These are phyloP conservation scores for Nomada goodeniana DNA, from an alignment of 2,888 invertebrate genomes.

Conservation along the genomic window DNA sequence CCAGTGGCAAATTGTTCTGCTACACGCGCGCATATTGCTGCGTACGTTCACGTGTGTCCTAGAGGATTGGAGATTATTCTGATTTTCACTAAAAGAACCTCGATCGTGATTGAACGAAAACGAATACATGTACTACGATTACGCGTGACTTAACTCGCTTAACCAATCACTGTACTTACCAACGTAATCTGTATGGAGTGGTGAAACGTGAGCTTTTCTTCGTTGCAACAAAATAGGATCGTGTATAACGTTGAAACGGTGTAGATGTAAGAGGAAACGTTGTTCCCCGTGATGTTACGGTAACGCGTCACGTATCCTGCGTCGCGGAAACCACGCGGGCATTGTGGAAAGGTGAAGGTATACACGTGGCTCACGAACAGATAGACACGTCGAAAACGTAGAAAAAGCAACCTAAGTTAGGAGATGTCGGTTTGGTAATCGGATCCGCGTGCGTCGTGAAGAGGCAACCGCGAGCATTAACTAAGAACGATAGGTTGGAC, in stretches of 20 bases:
- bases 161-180: conserved; percentile 25
- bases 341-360: neutral
- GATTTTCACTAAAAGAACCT: conserved; percentile 16
- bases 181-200: conserved; percentile 16
- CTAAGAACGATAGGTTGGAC: neutral
- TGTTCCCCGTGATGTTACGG: neutral
- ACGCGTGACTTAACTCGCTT: conserved; percentile 28
- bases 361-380: neutral
- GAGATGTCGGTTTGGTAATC: conserved; percentile 59
- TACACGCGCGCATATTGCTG: neutral
- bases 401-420: conserved; percentile 65
- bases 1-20: neutral
- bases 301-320: neutral
- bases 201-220: conserved; percentile 23
- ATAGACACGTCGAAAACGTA: neutral
- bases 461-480: neutral
- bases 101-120: conserved; percentile 13
- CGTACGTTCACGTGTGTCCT: conserved; percentile 33
- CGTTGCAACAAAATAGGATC: conserved; percentile 11
- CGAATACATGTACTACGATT: conserved; percentile 4
- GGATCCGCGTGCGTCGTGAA: neutral
- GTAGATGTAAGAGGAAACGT: neutral
- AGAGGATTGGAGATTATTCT: conserved; percentile 1
- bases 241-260: neutral
- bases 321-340: neutral